phyloP scores from a whole-genome alignment of 2,888 invertebrate genomes.

The Lydus trimaculatus region DNA sequence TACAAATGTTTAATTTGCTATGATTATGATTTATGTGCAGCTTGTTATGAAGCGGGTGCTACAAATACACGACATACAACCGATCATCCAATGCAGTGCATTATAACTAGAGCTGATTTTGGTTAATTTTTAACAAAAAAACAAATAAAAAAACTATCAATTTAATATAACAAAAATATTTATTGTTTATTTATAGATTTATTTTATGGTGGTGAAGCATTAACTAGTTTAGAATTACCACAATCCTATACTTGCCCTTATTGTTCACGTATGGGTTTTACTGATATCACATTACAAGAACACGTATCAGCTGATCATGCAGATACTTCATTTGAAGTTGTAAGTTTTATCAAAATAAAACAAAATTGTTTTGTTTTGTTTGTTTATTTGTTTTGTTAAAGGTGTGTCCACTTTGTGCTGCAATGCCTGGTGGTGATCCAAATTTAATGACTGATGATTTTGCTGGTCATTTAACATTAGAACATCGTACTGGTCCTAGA shows the following conservation, averaged over 20 bases:
- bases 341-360: constrained; percentile 55
- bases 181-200: constrained; percentile 71
- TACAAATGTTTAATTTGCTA: constrained; percentile 99
- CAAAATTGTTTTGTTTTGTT: background rate
- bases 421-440: constrained; percentile 95
- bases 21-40: constrained; percentile 98
- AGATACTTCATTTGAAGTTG: constrained; percentile 90
- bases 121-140: constrained; percentile 74
- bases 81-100: constrained; percentile 99
- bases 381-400: constrained; percentile 56
- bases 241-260: constrained; percentile 98
- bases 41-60: constrained; percentile 93
- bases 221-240: constrained; percentile 88
- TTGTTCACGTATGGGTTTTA: constrained; percentile 96
- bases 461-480: constrained; percentile 92
- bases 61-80: constrained; percentile 91
- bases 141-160: background rate
- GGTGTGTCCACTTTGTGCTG: constrained; percentile 98
- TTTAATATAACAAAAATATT: constrained; percentile 13
- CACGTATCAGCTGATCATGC: constrained; percentile 92
- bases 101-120: constrained; percentile 95
- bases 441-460: constrained; percentile 98
- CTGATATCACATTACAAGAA: constrained; percentile 89
- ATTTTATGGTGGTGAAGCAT: constrained; percentile 94
- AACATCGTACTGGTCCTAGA: constrained; percentile 82